Evolutionary conservation across 2,113 vertebrate species (phyloP), one percentile per base, ranked within the genome.

Genomic region (Rattus rattus): DNA sequence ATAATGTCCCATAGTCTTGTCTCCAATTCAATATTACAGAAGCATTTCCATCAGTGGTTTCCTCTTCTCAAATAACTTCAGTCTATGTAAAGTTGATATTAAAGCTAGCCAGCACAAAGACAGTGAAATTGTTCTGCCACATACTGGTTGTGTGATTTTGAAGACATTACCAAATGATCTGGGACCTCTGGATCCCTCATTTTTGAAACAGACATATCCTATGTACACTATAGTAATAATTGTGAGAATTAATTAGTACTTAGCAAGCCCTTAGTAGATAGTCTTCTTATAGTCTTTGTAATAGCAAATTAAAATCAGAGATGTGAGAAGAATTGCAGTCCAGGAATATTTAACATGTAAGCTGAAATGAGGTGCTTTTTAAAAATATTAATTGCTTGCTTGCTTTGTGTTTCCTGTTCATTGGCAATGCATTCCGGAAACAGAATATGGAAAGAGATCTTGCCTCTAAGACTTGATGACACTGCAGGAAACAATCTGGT

Each of bases 361-460:
- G 52, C 81, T 70, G 80, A 92, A 94, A 97, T 75, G 47, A 81
- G 90, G 52, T 80, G 67, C 9, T 63, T 89, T 52, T 54, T 67
- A 33, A 9, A 76, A 52, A 79, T 52, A 49, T 59, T 24, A 90
- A 30, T 75, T 88, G 49, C 10, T 89, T 73, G 65, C 7, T 20
- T 79, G 30, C 33, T 80, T 79, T 52, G 84, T 30, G 65, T 95
- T 95, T 85, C 65, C 61, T 91, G 90, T 97, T 98, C 95, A 91
- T 97, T 97, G 97, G 92, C 85, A 93, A 65, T 30, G 43, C 26
- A 47, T 88, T 91, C 30, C 0, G 0, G 54, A 65, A 93, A 87
- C 2, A 54, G 56, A 83, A 56, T 81, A 61, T 28, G 95, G 43
- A 94, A 90, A 4, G 8, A 65, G 54, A 43, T 73, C 83, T 92